Base-by-base conservation (phyloP, 2,888 invertebrate genomes). In the Gymnocheta viridis region DNA sequence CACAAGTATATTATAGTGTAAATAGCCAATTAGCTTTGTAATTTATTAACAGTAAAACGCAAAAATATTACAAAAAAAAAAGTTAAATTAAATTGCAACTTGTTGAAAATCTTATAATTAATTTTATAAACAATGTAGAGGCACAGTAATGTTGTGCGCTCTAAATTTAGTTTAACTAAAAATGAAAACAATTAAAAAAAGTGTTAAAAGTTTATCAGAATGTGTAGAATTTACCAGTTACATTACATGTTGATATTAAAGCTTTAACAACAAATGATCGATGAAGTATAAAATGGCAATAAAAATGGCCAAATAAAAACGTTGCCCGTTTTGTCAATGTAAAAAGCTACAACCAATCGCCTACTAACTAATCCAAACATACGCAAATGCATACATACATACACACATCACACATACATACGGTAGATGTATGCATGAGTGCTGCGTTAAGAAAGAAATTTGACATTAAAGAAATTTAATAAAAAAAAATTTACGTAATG, bases 131-230 rank as follows among this genome's bases (percentile, higher is more conserved):
- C 3, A 47, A 64, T 41, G 32, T 51, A n/a, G n/a, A n/a, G n/a
- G n/a, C n/a, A 44, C 47, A 22, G 14, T 62, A 22, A 47, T 14
- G 14, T 27, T 56, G 38, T 29, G 22, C 14, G 60, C 58, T 78
- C 72, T 62, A 47, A 47, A 78, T 60, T 54, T 73, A 82, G 69
- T 78, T 62, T 47, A 60, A 67, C 14, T 41, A 60, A 66, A 60
- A 73, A 44, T 49, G 29, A 66, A 67, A 67, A 51, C 38, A 74
- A 64, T 44, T 49, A 58, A 56, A 67, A 82, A 80, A 80, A 77
- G 76, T 84, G 83, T 80, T 77, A 58, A 84, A 67, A 67, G 76
- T 76, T 80, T 80, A 80, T 77, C 72, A 77, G 76, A 76, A 58
- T 54, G 60, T 78, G 32, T 51, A 60, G 41, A 60, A 62, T 70